These are phyloP conservation scores for Argynnis bischoffii DNA, from an alignment of 2,888 invertebrate species.

Conservation along the genomic window DNA sequence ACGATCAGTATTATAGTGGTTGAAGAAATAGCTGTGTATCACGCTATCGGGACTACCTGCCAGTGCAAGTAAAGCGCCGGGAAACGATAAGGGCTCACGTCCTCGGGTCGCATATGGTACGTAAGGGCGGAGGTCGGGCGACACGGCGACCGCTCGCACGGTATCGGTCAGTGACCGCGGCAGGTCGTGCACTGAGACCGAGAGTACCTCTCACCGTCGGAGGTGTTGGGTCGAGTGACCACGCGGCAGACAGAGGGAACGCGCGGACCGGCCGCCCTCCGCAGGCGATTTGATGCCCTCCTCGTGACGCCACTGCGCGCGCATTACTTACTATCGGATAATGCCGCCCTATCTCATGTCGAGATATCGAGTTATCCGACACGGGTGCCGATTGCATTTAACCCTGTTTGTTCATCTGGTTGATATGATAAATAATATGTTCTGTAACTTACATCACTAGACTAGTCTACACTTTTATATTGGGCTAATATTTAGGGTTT, in stretches of 20 bases:
- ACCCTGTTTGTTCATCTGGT: conserved; percentile 57
- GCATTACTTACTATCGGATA: conserved; percentile 68
- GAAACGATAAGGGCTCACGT: conserved; percentile 35
- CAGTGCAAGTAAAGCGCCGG: conserved; percentile 42
- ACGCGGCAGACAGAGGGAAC: conserved; percentile 52
- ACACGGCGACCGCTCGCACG: conserved; percentile 41
- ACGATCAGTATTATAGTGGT: conserved; percentile 60
- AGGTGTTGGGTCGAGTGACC: conserved; percentile 62
- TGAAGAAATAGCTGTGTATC: conserved; percentile 67
- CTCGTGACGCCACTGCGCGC: conserved; percentile 78
- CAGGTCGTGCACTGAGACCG: conserved; percentile 54
- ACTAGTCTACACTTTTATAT: background rate
- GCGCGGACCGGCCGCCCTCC: conserved; percentile 76
- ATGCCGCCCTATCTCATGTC: conserved; percentile 77
- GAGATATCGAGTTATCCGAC: conserved; percentile 77
- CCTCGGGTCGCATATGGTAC: conserved; percentile 42
- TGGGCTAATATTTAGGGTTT: background rate
- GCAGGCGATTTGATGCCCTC: conserved; percentile 79
- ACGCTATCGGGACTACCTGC: conserved; percentile 70
- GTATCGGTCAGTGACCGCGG: conserved; percentile 75
- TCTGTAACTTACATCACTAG: background rate
- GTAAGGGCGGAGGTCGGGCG: conserved; percentile 49
- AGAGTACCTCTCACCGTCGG: conserved; percentile 64
- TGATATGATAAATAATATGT: conserved; percentile 43
- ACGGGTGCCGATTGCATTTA: conserved; percentile 63